A percentile compares a stretch with the other conserved stretches of the same genome.
Evolutionary conservation across 2,113 vertebrate species (phyloP).

Genomic region (Neotragus pygmaeus): DNA sequence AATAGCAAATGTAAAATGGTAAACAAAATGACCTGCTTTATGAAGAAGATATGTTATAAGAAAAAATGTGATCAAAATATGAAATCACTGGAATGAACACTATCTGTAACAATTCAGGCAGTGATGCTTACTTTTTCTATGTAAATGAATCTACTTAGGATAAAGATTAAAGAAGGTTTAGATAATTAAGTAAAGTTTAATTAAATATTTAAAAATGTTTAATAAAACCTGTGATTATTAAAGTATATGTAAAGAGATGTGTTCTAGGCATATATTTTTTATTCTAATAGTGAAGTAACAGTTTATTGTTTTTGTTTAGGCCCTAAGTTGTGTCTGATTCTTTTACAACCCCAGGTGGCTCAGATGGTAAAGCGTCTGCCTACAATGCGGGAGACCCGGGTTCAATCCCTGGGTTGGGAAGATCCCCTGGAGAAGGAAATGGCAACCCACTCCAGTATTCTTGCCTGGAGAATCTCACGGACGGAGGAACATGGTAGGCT

Average conservation of each 20-base stretch:
- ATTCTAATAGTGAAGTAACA: background rate
- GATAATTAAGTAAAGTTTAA: background rate
- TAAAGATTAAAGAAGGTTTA: background rate
- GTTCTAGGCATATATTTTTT: background rate
- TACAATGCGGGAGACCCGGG: too few species aligned
- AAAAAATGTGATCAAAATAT: background rate
- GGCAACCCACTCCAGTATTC: too few species aligned
- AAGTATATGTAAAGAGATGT: background rate
- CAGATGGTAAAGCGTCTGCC: too few species aligned
- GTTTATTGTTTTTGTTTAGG: background rate
- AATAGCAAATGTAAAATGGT: background rate
- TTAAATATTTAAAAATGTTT: background rate
- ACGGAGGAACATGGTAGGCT: too few species aligned
- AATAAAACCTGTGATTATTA: background rate
- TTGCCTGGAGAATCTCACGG: too few species aligned
- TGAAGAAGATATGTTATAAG: background rate
- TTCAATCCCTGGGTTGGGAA: too few species aligned
- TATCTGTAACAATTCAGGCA: background rate
- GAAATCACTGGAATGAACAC: background rate
- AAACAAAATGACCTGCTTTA: background rate
- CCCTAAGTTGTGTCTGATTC: background rate
- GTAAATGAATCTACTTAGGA: background rate
- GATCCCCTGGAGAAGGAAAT: too few species aligned
- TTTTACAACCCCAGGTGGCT: background rate
- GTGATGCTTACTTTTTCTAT: background rate